A percentile compares a stretch with the other conserved stretches of the same genome.
phyloP scores from a whole-genome alignment of 2,113 vertebrate genomes.

The Nymphicus hollandicus region DNA sequence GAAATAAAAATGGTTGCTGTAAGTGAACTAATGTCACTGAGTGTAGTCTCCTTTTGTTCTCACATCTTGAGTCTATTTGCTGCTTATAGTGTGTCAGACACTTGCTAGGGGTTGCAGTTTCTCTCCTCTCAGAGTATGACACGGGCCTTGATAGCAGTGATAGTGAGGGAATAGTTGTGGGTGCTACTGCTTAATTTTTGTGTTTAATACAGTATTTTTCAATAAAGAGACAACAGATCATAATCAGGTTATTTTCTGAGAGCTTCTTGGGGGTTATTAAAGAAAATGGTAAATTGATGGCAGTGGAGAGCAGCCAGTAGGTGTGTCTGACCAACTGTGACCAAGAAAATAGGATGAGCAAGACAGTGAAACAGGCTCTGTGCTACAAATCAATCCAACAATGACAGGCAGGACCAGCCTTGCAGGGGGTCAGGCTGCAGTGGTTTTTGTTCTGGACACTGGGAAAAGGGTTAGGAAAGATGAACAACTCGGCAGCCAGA shows the following conservation, averaged over 20 bases:
- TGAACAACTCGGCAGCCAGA: neutral
- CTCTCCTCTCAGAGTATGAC: neutral
- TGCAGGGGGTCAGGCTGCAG: neutral
- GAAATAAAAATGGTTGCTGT: slow-evolving; percentile 21
- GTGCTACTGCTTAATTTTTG: neutral
- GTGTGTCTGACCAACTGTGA: slow-evolving; percentile 33
- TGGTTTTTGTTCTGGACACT: neutral
- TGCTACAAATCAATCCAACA: neutral
- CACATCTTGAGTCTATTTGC: neutral
- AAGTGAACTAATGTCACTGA: slow-evolving; percentile 32
- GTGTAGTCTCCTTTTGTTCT: slow-evolving; percentile 31
- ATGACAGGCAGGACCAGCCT: neutral
- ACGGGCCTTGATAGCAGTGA: neutral
- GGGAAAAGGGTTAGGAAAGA: neutral
- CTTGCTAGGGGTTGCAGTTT: slow-evolving; percentile 19
- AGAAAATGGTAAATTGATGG: neutral
- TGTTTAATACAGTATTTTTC: neutral
- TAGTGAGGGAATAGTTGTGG: neutral
- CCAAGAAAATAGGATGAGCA: slow-evolving; percentile 10
- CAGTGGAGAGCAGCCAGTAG: neutral
- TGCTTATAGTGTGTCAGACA: slow-evolving; percentile 26
- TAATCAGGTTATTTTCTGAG: neutral
- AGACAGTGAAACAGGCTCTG: neutral
- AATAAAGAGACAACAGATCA: neutral
- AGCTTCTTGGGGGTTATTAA: neutral